A percentile compares a stretch with the other conserved stretches of the same genome.
Conservation (phyloP, 2,113 vertebrate species). For the Phyllostomus discolor region DNA sequence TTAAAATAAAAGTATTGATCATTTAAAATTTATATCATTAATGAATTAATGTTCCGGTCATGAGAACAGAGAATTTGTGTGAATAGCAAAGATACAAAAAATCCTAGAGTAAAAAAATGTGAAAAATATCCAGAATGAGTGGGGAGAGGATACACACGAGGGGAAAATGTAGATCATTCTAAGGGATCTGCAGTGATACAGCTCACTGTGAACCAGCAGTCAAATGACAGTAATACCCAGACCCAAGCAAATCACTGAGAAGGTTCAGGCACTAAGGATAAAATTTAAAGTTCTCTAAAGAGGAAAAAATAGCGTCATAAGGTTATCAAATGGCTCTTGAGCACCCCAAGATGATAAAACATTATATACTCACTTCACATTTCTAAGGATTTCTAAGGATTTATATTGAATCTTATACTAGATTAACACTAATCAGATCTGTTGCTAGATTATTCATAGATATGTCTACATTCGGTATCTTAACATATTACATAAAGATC, state of each 20-base stretch:
- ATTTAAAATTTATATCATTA: neutral
- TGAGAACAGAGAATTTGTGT: neutral
- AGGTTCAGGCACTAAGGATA: neutral
- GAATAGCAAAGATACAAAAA: neutral
- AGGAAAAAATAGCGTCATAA: neutral
- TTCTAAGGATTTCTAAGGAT: neutral
- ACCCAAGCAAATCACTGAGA: neutral
- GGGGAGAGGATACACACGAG: neutral
- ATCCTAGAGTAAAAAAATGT: neutral
- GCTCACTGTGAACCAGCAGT: neutral
- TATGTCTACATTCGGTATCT: neutral
- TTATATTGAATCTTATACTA: neutral
- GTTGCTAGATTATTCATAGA: neutral
- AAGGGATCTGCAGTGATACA: accelerated
- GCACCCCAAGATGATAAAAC: neutral
- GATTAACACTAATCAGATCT: neutral
- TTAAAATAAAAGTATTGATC: neutral
- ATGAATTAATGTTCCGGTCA: neutral
- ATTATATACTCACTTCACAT: neutral
- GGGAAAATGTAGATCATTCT: neutral
- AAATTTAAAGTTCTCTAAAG: neutral
- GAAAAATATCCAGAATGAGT: neutral
- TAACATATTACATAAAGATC: neutral
- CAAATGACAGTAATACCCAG: neutral
- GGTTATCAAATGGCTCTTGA: neutral